Percentiles rank a stretch among this genome's conserved stretches.
Evolutionary conservation across 2,113 vertebrate genomes (phyloP).

Genomic region (Engystomops pustulosus): DNA sequence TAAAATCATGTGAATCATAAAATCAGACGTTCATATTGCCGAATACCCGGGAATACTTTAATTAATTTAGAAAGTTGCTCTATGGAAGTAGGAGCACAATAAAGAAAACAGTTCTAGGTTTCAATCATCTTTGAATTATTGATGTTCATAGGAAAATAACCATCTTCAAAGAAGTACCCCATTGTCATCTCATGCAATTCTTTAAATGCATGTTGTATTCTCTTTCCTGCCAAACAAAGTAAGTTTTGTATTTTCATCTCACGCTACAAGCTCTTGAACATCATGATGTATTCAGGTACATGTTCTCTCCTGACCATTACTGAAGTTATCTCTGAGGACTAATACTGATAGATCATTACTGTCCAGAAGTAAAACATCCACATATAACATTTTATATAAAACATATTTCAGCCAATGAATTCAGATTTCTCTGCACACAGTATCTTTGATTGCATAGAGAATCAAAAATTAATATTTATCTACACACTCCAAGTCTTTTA

Average conservation of each 20-base stretch:
- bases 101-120: too few species aligned
- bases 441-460: conserved; percentile 43
- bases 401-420: conserved; percentile 28
- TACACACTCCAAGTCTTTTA: conserved; percentile 58
- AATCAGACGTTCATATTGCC: too few species aligned
- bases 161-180: not conserved
- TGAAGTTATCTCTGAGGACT: conserved; percentile 47
- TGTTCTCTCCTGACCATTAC: conserved; percentile 36
- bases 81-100: too few species aligned
- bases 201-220: not conserved
- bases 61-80: too few species aligned
- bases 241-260: not conserved
- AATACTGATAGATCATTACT: conserved; percentile 50
- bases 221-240: not conserved
- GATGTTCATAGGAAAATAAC: not conserved
- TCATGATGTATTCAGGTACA: conserved; percentile 45
- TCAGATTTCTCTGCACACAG: conserved; percentile 16
- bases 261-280: conserved; percentile 10
- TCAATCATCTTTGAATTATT: too few species aligned
- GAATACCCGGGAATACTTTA: too few species aligned
- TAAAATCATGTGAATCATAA: too few species aligned
- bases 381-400: conserved; percentile 30
- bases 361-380: conserved; percentile 19
- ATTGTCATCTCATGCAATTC: not conserved
- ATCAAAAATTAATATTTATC: conserved; percentile 57